phyloP scores from a whole-genome alignment of 2,888 invertebrate genomes.

The Xylota segnis region DNA sequence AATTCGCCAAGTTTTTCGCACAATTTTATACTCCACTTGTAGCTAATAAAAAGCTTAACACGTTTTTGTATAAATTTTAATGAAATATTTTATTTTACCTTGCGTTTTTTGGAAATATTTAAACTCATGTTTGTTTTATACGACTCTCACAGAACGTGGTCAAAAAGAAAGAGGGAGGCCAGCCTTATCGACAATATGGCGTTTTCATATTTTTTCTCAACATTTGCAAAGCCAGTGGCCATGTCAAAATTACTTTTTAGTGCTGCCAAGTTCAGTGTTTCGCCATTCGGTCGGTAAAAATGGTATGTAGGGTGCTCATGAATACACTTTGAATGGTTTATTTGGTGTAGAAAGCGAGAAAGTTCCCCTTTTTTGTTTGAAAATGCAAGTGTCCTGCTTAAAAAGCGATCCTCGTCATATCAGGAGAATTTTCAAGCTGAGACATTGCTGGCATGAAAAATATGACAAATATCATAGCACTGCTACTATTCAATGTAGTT shows the following conservation, averaged over 20 bases:
- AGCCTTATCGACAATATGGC: slow-evolving; percentile 81
- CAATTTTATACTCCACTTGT: slow-evolving; percentile 22
- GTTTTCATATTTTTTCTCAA: slow-evolving; percentile 36
- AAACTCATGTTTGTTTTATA: slow-evolving; percentile 83
- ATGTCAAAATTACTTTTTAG: slow-evolving; percentile 20
- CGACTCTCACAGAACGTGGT: slow-evolving; percentile 84
- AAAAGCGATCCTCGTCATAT: no score
- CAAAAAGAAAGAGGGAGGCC: slow-evolving; percentile 83
- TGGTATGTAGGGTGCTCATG: no score
- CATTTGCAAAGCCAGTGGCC: slow-evolving; percentile 6
- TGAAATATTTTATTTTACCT: slow-evolving; percentile 81
- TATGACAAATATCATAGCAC: no score
- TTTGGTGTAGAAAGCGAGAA: no score
- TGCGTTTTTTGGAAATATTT: slow-evolving; percentile 85
- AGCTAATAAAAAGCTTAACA: neutral
- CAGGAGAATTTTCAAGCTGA: no score
- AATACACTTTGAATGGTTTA: no score
- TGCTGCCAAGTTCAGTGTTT: slow-evolving; percentile 18
- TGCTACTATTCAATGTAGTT: no score
- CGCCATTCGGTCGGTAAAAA: neutral
- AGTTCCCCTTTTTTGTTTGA: no score
- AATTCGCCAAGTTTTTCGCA: slow-evolving; percentile 2
- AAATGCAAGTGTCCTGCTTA: no score
- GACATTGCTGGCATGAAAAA: no score
- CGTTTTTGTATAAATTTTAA: slow-evolving; percentile 53